These are phyloP conservation scores for Metellina segmentata DNA, from an alignment of 2,888 invertebrate genomes.

Conservation along the genomic window DNA sequence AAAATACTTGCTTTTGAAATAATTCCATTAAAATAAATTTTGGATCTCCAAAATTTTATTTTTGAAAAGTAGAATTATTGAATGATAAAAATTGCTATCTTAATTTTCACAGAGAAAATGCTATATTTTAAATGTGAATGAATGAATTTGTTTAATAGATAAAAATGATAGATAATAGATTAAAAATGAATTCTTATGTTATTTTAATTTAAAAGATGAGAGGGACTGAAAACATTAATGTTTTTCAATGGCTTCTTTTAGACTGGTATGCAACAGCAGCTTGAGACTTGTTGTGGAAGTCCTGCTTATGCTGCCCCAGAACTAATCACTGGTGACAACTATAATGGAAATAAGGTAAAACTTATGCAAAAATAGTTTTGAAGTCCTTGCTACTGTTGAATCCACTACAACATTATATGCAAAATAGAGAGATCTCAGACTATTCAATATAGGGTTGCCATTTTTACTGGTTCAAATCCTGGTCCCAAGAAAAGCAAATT, in stretches of 20 bases:
- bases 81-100: background rate
- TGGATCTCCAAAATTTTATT: background rate
- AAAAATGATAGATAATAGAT: too few relatives aligned
- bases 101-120: background rate
- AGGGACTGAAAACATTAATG: background rate
- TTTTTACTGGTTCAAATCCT: background rate
- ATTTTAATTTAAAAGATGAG: background rate
- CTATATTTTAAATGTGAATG: too few relatives aligned
- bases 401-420: too few relatives aligned
- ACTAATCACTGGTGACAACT: slow-evolving; percentile 82
- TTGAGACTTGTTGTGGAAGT: slow-evolving; percentile 88
- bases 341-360: slow-evolving; percentile 82
- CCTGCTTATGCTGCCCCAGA: slow-evolving; percentile 90
- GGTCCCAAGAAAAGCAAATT: background rate
- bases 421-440: too few relatives aligned
- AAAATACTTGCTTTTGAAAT: background rate
- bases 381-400: too few relatives aligned
- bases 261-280: slow-evolving; percentile 85
- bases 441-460: background rate
- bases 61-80: background rate
- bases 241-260: slow-evolving; percentile 70
- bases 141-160: too few relatives aligned
- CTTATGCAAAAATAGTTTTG: too few relatives aligned
- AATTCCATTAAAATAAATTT: background rate
- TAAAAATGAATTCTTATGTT: too few relatives aligned